Evolutionary conservation across 30 jellyfish, hydroid and myxozoan genomes (phyloP), one percentile per base, ranked within the genome.

Genomic region (Cassiopea xamachana): DNA sequence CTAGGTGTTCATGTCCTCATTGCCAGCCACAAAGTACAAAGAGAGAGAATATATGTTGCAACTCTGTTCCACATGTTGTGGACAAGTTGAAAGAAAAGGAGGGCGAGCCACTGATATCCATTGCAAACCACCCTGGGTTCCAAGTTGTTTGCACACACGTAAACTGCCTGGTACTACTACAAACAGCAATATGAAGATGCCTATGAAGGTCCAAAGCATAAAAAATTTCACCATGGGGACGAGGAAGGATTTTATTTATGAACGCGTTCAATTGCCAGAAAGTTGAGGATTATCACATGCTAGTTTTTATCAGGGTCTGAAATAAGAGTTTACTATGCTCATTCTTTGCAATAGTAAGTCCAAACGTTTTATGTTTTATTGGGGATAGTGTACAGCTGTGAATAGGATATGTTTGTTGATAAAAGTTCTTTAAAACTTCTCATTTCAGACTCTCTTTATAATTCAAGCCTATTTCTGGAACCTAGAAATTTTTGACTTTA

Each of bases 151-250:
- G 87, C 48, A n/a, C 73, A 60, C 18, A 78, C 48, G 77, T 17
- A 80, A 62, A 46, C 78, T 7, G 88, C 88, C 46, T 80, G 88
- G 88, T n/a, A 18, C 55, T 58, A 60, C 55, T 80, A 51, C 72
- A 80, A 80, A 80, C 77, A 80, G 78, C 88, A 80, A 55, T 80
- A 80, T 60, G 78, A 80, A 49, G 78, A 80, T 80, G 79, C 67
- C 72, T 80, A 80, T 80, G 61, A 80, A 17, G 88, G 88, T 46
- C 88, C 88, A 15, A 60, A 61, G 46, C 88, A 80, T 80, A 80
- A 80, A 61, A 48, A 80, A 80, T 80, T 60, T 46, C 59, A 79
- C 39, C 77, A 69, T 69, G 71, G 62, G 15, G 82, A 85, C 45
- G 62, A 69, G 47, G 18, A 85, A 43, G 72, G 17, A 70, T 58